Conservation (phyloP, 2,797 vertebrate species). For the Stomatorhinus walkeri region DNA sequence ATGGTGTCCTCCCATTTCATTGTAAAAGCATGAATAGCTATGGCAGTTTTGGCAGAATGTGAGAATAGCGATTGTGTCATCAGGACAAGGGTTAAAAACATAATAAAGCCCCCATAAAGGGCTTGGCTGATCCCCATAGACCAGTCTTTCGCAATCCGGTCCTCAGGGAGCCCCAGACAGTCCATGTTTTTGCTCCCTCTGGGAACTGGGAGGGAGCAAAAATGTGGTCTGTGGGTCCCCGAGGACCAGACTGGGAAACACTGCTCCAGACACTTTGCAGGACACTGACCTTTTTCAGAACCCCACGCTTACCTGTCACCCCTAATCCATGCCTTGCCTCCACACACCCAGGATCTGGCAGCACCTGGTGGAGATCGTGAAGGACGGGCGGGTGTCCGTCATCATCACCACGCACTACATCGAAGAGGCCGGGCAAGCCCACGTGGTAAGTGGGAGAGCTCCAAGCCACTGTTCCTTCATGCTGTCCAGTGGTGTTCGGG, state of each 20-base stretch:
- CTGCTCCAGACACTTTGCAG: background rate
- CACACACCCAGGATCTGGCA: conserved; percentile 64
- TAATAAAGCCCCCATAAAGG: background rate
- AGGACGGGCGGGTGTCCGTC: conserved; percentile 63
- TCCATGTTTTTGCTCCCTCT: background rate
- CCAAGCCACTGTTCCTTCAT: background rate
- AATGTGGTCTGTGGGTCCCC: background rate
- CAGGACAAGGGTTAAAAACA: background rate
- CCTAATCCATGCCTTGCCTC: background rate
- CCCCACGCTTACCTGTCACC: background rate
- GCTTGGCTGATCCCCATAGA: background rate
- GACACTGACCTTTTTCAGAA: background rate
- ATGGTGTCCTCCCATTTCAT: background rate
- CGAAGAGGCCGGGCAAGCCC: conserved; percentile 69
- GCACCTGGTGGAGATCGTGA: conserved; percentile 70
- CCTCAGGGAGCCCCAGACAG: background rate
- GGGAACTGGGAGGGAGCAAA: background rate
- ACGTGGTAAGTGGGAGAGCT: conserved; percentile 53
- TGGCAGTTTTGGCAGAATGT: background rate
- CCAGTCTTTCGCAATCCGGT: background rate
- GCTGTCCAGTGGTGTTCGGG: background rate
- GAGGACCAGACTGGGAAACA: background rate
- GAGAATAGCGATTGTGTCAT: background rate
- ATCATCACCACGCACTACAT: conserved; percentile 75
- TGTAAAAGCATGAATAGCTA: background rate